Evolutionary conservation across 2,888 invertebrate genomes (phyloP).

Genomic region (Strigamia transsilvanica): DNA sequence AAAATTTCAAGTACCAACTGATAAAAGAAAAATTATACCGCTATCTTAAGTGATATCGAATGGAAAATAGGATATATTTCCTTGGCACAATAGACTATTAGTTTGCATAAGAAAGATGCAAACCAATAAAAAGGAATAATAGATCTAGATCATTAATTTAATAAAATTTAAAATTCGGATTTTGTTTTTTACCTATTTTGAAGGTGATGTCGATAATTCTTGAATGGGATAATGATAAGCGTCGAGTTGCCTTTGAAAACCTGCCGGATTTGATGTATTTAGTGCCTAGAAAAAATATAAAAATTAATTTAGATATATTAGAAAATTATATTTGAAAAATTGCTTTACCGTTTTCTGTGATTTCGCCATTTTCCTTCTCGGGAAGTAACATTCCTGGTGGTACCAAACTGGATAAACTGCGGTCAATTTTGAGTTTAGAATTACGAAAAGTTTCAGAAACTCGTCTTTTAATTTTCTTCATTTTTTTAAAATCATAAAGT

Average conservation of each 20-base stretch:
- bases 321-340: neutral
- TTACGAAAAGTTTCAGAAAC: constrained; percentile 62
- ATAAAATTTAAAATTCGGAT: neutral
- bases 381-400: constrained; percentile 58
- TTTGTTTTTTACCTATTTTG: constrained; percentile 55
- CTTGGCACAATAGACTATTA: neutral
- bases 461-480: constrained; percentile 61
- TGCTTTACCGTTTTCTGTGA: constrained; percentile 59
- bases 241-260: constrained; percentile 56
- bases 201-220: constrained; percentile 57
- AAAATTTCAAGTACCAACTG: neutral
- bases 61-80: neutral
- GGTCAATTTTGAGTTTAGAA: constrained; percentile 54
- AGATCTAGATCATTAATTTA: neutral
- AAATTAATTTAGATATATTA: neutral
- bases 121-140: neutral
- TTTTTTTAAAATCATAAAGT: constrained; percentile 10
- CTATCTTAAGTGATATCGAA: neutral
- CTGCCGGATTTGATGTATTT: constrained; percentile 23
- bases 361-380: constrained; percentile 61
- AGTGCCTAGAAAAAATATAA: neutral
- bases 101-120: neutral
- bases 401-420: constrained; percentile 59
- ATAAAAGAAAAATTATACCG: neutral
- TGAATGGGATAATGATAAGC: constrained; percentile 58